Evolutionary conservation across 2,888 invertebrate genomes (phyloP).

Genomic region (Frankliniella intonsa): DNA sequence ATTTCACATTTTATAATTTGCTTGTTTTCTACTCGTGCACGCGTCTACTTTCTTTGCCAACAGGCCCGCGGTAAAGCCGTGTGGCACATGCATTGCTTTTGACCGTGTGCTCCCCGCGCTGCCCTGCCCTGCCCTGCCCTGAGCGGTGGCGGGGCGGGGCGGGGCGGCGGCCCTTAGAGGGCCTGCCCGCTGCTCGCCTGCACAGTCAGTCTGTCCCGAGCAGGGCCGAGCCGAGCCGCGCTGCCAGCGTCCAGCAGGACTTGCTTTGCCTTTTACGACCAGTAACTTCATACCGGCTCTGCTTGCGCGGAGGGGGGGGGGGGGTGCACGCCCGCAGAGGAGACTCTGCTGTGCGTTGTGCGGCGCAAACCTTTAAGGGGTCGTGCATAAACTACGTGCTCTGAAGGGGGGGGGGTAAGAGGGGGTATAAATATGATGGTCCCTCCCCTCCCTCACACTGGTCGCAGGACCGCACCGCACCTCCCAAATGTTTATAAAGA

Average conservation of each 20-base stretch:
- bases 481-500: too few relatives aligned
- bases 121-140: not conserved
- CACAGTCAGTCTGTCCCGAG: not conserved
- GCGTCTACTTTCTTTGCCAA: too few relatives aligned
- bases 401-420: too few relatives aligned
- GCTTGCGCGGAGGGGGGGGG: too few relatives aligned
- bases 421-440: too few relatives aligned
- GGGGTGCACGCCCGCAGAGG: not conserved
- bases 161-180: not conserved
- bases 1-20: too few relatives aligned
- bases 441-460: too few relatives aligned
- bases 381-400: not conserved
- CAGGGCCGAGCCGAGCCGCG: not conserved
- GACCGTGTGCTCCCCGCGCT: not conserved
- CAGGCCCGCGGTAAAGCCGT: too few relatives aligned
- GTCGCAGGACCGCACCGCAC: too few relatives aligned
- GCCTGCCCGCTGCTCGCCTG: too few relatives aligned
- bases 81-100: too few relatives aligned
- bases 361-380: not conserved
- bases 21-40: too few relatives aligned
- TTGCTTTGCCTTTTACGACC: not conserved
- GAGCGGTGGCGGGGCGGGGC: not conserved
- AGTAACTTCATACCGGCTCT: not conserved
- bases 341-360: not conserved
- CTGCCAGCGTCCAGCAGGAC: not conserved